phyloP scores from a whole-genome alignment of 1,140 invertebrate genomes.

The Melanaphis sacchari region DNA sequence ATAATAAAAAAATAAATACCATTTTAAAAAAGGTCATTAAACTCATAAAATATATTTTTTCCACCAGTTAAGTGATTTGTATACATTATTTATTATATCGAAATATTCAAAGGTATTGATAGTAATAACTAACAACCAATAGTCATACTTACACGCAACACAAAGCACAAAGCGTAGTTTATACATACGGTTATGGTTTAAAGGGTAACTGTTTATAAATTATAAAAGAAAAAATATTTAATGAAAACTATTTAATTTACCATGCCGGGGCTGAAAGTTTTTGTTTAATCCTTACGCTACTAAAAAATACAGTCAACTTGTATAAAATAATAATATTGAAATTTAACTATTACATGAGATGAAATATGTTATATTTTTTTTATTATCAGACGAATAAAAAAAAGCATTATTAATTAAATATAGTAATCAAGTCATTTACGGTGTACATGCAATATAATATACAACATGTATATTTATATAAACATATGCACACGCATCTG shows the following conservation, averaged over 20 bases:
- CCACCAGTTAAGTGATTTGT: not conserved
- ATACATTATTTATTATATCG: not conserved
- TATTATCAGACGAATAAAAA: not conserved
- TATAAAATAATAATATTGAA: not conserved
- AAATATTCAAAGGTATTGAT: not conserved
- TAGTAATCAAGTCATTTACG: not conserved
- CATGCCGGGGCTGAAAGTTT: not conserved
- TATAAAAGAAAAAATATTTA: not conserved
- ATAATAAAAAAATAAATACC: not conserved
- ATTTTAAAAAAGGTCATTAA: not conserved
- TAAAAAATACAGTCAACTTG: too few species aligned
- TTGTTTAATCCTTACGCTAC: not conserved
- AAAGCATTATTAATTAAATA: not conserved
- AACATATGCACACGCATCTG: too few species aligned
- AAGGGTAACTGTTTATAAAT: not conserved
- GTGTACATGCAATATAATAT: too few species aligned
- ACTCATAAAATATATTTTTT: not conserved
- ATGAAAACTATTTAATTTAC: not conserved
- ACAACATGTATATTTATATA: too few species aligned
- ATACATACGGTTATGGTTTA: not conserved
- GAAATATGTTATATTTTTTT: not conserved
- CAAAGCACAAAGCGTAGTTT: not conserved
- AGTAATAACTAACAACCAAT: not conserved
- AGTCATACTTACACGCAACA: not conserved
- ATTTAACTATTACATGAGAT: not conserved